Conservation (phyloP, 2,797 vertebrate species). For the Pseudomugil gertrudae region DNA sequence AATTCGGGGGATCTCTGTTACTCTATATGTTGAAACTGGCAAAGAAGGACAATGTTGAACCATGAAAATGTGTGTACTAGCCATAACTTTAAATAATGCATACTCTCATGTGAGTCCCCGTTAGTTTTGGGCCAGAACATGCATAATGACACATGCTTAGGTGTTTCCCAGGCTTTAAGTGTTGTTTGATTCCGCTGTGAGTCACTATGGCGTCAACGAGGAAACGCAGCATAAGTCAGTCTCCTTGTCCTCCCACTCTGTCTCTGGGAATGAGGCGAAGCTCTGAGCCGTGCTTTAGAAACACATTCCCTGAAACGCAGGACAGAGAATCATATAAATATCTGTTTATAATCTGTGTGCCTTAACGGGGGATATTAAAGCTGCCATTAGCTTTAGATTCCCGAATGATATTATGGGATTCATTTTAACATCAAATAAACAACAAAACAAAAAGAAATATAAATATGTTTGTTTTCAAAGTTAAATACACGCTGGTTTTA, state of each 20-base stretch:
- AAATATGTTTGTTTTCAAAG: background rate
- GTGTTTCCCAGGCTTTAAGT: conserved; percentile 67
- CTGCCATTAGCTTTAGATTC: background rate
- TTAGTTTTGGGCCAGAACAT: conserved; percentile 61
- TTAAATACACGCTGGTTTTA: background rate
- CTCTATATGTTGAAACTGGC: conserved; percentile 13
- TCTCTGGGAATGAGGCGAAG: conserved; percentile 97
- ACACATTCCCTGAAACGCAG: conserved; percentile 90
- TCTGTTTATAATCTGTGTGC: conserved; percentile 15
- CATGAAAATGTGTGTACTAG: conserved; percentile 26
- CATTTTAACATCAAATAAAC: background rate
- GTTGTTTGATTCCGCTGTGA: conserved; percentile 56
- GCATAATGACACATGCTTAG: conserved; percentile 68
- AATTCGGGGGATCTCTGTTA: conserved; percentile 7
- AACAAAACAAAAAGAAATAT: background rate
- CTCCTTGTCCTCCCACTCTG: conserved; percentile 86
- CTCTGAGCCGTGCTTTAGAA: conserved; percentile 97
- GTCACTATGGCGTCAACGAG: conserved; percentile 56
- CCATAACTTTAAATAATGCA: conserved; percentile 32
- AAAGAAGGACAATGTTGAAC: conserved; percentile 10
- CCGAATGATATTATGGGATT: background rate
- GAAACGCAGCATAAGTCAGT: conserved; percentile 54
- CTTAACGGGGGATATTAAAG: conserved; percentile 18
- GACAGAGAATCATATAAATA: conserved; percentile 19
- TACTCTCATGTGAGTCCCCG: conserved; percentile 55